These are phyloP conservation scores for Protobothrops mucrosquamatus DNA, from an alignment of 2,113 vertebrate species.

Conservation along the genomic window DNA sequence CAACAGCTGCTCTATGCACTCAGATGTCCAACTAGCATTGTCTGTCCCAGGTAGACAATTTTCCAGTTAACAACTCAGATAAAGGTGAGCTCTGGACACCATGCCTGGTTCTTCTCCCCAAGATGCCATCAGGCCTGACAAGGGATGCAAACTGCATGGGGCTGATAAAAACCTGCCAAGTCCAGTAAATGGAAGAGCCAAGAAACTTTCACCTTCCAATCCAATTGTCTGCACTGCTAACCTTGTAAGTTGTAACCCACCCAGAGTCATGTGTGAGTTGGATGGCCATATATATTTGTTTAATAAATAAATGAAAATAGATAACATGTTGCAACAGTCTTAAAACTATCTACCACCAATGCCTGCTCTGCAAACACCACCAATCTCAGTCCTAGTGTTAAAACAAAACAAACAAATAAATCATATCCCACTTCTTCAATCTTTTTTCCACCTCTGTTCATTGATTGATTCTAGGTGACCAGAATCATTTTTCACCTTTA, in stretches of 20 bases:
- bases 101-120: no score
- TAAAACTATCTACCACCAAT: not conserved
- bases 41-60: no score
- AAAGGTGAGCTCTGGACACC: no score
- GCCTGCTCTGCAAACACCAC: not conserved
- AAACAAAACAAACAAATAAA: not conserved
- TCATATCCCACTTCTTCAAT: not conserved
- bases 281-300: not conserved
- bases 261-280: not conserved
- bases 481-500: not conserved
- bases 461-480: not conserved
- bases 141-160: no score
- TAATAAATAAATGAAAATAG: not conserved
- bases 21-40: no score
- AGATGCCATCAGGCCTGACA: no score
- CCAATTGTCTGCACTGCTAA: not conserved
- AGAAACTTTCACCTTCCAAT: not conserved
- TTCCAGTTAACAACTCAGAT: no score
- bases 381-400: not conserved
- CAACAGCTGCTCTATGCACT: no score
- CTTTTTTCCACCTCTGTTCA: not conserved
- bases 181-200: no score
- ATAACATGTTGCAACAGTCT: not conserved
- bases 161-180: no score
- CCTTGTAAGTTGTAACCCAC: not conserved